Base-by-base conservation (phyloP, 2,797 vertebrate genomes). In the Gambelia wislizenii region DNA sequence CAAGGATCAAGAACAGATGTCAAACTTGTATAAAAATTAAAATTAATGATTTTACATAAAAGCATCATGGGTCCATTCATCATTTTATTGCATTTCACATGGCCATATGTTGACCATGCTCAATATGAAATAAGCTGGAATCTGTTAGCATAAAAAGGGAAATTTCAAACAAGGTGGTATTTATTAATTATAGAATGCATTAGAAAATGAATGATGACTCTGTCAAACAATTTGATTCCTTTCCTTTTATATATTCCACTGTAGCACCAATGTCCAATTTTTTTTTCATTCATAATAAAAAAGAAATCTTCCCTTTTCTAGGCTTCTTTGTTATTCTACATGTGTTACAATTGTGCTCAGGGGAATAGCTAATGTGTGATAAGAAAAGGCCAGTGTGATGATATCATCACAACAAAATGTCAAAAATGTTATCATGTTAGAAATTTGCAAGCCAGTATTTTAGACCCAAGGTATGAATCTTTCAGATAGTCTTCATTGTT, bases 21-120 rank as follows among this genome's bases (percentile, higher is more conserved):
- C 94, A 94, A 80, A 74, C 59, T 70, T 84, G 39, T 10, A 27
- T 75, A 87, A 44, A 69, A 96, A 96, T 94, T 90, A 90, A 93
- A 94, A 95, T 91, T 86, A 95, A 95, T 90, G 87, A 94, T 85
- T 0, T 1, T 79, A 92, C 74, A 88, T 93, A 92, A 95, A 92
- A 92, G 88, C 81, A 89, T 82, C 47, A 87, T 91, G 91, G 79
- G 93, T 79, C 74, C 56, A 90, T 91, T 92, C 49, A 84, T 91
- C 1, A 89, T 85, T 92, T 91, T 92, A 95, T 93, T 92, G 87
- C 83, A 84, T 83, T 83, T 94, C 89, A 75, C 79, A 89, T 8
- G 49, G 89, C 70, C 69, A 91, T 85, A 78, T 30, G 12, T 25
- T 92, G 87, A 84, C 87, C 91, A 84, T 72, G 93, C 83, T 90